Evolutionary conservation across 1,140 invertebrate genomes (phyloP), one percentile per base, ranked within the genome.

Genomic region (Ganaspis sp.): DNA sequence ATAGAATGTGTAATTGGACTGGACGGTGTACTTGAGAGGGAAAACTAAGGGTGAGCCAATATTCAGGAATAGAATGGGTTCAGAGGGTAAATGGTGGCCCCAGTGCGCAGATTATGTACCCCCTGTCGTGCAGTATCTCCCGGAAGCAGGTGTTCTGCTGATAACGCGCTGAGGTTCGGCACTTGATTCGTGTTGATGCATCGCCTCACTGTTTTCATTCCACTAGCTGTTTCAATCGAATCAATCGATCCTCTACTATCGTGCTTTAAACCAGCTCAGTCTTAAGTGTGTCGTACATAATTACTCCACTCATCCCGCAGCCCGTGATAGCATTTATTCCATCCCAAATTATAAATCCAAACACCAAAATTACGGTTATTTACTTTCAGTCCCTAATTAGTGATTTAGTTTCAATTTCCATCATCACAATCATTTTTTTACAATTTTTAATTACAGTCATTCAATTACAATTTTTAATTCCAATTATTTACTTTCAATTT

Each of bases 121-220:
- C 23, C 53, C 74, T 76, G 72, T 69, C 72, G 42, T 19, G 21
- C 38, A 40, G 29, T 73, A 83, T 82, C 75, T 77, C 70, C 26
- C 73, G 69, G 78, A 78, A 83, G 76, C 82, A 82, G 80, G 78
- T 83, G 80, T 82, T 80, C 78, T 49, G n/a, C 49, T 72, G 80
- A 83, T 83, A 83, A 82, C 74, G 42, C 53, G 72, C 49, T 49
- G 69, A 74, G 77, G 54, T 74, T 78, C 69, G 69, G 70, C n/a
- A 71, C 74, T 40, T 71, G 77, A 81, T 81, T 78, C 77, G 71
- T 37, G 42, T 42, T 74, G 81, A 79, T 81, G 75, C 69, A 54
- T 75, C 40, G 79, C 37, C 37, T 29, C 11, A 12, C 58, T 58
- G 34, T 73, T 73, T 54, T 58, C 29, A 58, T 73, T 71, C 21